phyloP scores from a whole-genome alignment of 2,888 invertebrate genomes.

The Amphipoea oculea region DNA sequence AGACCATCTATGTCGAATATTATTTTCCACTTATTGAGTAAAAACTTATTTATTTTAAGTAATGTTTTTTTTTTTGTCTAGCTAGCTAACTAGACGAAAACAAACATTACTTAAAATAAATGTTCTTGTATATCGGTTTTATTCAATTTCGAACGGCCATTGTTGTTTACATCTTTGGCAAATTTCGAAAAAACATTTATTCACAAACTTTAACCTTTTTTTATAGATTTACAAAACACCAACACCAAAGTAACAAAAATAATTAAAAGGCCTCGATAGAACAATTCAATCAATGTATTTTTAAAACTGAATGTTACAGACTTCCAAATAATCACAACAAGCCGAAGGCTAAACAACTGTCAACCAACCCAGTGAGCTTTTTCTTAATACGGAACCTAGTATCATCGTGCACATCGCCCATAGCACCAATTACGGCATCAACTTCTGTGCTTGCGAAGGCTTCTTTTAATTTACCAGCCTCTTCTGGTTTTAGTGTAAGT shows the following conservation, averaged over 20 bases:
- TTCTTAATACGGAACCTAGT: slow-evolving; percentile 53
- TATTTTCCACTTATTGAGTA: not conserved
- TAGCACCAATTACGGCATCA: rapidly evolving
- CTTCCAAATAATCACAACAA: slow-evolving; percentile 38
- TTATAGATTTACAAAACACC: no score
- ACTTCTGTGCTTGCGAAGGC: not conserved
- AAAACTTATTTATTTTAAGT: no score
- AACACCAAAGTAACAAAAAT: not conserved
- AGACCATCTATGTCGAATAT: not conserved
- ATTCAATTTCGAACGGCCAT: no score
- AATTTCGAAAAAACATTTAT: slow-evolving; percentile 2
- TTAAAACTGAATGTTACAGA: not conserved
- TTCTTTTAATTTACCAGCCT: slow-evolving; percentile 59
- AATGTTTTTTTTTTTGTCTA: no score
- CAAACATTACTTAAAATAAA: no score
- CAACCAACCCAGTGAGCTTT: slow-evolving; percentile 64
- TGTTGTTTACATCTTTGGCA: no score
- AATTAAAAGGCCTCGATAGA: not conserved
- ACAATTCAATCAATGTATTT: not conserved
- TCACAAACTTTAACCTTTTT: not conserved
- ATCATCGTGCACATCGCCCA: slow-evolving; percentile 43
- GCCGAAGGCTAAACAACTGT: slow-evolving; percentile 65
- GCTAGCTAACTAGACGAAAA: no score
- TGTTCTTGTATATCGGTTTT: no score
- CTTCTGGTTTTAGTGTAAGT: slow-evolving; percentile 62